A percentile compares a stretch with the other conserved stretches of the same genome.
Evolutionary conservation across 92 coral and sea anemone genomes (phyloP).

Genomic region (Actinernus sp.): DNA sequence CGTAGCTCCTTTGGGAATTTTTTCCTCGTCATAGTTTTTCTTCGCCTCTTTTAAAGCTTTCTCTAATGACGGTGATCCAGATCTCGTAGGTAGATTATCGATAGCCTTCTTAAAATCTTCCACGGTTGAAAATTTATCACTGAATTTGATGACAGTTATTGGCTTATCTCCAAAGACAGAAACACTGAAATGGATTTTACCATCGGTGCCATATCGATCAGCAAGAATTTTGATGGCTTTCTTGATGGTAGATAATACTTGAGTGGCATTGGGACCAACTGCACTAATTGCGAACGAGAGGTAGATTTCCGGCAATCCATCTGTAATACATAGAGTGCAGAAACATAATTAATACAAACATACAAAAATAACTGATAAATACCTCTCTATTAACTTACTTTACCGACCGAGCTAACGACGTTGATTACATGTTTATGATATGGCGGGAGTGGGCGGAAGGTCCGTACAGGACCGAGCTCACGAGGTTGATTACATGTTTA

Average conservation of each 20-base stretch:
- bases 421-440: too few species aligned
- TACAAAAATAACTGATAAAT: background rate
- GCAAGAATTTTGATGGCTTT: slow-evolving; percentile 7
- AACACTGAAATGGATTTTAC: slow-evolving; percentile 13
- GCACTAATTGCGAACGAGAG: slow-evolving; percentile 30
- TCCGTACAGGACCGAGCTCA: too few species aligned
- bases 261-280: background rate
- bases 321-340: slow-evolving; percentile 5
- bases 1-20: slow-evolving; percentile 8
- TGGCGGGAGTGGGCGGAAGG: too few species aligned
- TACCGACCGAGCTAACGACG: too few species aligned
- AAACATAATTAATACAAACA: too few species aligned
- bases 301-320: slow-evolving; percentile 21
- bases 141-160: slow-evolving; percentile 9
- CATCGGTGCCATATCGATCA: slow-evolving; percentile 19
- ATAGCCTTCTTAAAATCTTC: slow-evolving; percentile 13
- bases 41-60: slow-evolving; percentile 1
- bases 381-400: too few species aligned
- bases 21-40: slow-evolving; percentile 1
- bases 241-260: slow-evolving; percentile 5
- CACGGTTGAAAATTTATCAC: slow-evolving; percentile 1
- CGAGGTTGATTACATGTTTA: too few species aligned
- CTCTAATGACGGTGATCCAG: slow-evolving; percentile 7
- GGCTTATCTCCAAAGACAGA: slow-evolving; percentile 21
- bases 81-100: slow-evolving; percentile 5